These are phyloP conservation scores for Catocala fraxini DNA, from an alignment of 2,888 invertebrate genomes.

Conservation along the genomic window DNA sequence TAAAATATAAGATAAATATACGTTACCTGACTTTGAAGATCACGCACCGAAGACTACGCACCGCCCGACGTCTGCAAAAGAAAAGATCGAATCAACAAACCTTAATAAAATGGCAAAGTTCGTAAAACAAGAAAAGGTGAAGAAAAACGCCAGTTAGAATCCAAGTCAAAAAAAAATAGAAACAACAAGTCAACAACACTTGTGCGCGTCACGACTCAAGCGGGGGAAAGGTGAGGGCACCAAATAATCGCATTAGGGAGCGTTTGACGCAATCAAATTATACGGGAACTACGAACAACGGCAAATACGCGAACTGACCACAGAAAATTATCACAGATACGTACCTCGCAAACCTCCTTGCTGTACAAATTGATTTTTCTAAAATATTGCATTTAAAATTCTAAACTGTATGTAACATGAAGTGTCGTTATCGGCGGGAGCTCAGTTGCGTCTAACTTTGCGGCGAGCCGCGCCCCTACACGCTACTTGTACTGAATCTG, in stretches of 20 bases:
- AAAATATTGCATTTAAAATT: slow-evolving; percentile 62
- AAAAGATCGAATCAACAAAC: slow-evolving; percentile 44
- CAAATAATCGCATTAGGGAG: slow-evolving; percentile 74
- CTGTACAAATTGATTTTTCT: slow-evolving; percentile 29
- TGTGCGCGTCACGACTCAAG: slow-evolving; percentile 70
- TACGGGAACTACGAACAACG: slow-evolving; percentile 53
- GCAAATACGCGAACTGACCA: slow-evolving; percentile 28
- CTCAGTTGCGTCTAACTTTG: slow-evolving; percentile 87
- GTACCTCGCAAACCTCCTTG: slow-evolving; percentile 58
- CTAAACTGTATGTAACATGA: slow-evolving; percentile 65
- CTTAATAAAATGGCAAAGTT: slow-evolving; percentile 40
- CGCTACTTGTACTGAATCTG: slow-evolving; percentile 87
- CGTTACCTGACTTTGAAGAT: slow-evolving; percentile 58
- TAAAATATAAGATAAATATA: slow-evolving; percentile 55
- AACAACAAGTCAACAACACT: slow-evolving; percentile 83
- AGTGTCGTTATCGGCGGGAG: slow-evolving; percentile 80
- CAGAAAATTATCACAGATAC: slow-evolving; percentile 53
- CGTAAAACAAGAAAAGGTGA: slow-evolving; percentile 41
- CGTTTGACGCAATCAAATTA: slow-evolving; percentile 76
- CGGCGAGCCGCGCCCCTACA: slow-evolving; percentile 87
- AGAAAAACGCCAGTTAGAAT: slow-evolving; percentile 58
- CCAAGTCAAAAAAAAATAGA: slow-evolving; percentile 75
- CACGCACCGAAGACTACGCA: slow-evolving; percentile 14
- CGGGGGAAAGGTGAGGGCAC: slow-evolving; percentile 64
- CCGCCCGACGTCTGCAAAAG: slow-evolving; percentile 63